Evolutionary conservation across 2,888 invertebrate genomes (phyloP).

Genomic region (Heliconius charithonia): DNA sequence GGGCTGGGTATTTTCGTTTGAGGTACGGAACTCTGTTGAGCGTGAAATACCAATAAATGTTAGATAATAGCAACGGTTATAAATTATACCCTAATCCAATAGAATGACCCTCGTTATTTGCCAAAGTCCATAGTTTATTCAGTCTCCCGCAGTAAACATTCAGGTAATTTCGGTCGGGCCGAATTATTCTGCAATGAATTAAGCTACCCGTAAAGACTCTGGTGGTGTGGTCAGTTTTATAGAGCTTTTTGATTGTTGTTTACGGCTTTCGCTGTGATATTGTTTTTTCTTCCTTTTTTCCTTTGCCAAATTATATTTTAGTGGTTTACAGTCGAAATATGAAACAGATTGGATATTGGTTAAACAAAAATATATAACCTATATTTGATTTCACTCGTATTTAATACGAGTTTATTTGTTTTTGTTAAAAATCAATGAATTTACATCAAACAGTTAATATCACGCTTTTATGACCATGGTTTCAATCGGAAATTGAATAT

Average conservation of each 20-base stretch:
- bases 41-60: constrained; percentile 5
- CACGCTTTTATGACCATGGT: no score
- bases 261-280: not conserved
- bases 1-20: not conserved
- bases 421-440: not conserved
- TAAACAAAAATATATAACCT: not conserved
- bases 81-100: constrained; percentile 24
- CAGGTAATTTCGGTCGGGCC: constrained; percentile 29
- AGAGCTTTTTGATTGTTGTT: constrained; percentile 20
- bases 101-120: constrained; percentile 29
- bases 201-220: constrained; percentile 23
- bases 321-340: not conserved
- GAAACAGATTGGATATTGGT: not conserved
- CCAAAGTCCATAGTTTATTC: constrained; percentile 23
- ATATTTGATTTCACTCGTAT: not conserved
- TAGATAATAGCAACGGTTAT: constrained; percentile 2
- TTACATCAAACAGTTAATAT: not conserved
- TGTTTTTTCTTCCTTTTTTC: not conserved
- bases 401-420: not conserved
- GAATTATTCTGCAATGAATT: constrained; percentile 31
- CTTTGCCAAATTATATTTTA: not conserved
- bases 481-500: no score
- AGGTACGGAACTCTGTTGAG: not conserved
- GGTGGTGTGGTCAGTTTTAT: not conserved
- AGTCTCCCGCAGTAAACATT: constrained; percentile 19